Evolutionary conservation across 2,113 vertebrate genomes (phyloP), one percentile per base, ranked within the genome.

Genomic region (Chrysochloris asiatica): DNA sequence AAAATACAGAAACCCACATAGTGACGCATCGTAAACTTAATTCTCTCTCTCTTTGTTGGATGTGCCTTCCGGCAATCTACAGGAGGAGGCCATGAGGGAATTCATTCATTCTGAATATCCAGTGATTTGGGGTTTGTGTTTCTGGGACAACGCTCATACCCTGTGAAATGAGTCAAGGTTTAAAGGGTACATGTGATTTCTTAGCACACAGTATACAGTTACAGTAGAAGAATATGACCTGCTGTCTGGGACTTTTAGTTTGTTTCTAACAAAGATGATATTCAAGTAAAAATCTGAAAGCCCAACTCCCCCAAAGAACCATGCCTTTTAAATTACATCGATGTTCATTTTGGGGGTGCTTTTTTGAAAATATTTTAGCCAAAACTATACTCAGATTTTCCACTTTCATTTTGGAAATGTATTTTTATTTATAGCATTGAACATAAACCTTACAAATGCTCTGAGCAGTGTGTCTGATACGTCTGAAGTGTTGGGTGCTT

Each of bases 361-460:
- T 89, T 92, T 54, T 82, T 80, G 92, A 97, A 97, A 97, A 93
- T 45, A 96, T 95, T 91, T 71, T 59, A 86, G 95, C 92, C 95
- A 95, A 95, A 96, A 82, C 16, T 67, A 92, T 50, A 94, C 83
- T 71, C 94, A 91, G 90, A 94, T 84, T 75, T 95, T 93, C 94
- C 95, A 93, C 92, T 50, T 6, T 92, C 95, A 77, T 77, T 92
- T 95, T 88, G 67, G 81, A 97, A 93, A 77, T 96, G 78, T 95
- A 94, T 92, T 97, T 98, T 96, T 96, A 95, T 97, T 96, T 96
- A 95, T 91, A 97, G 83, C 83, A 93, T 92, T 96, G 95, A 95
- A 95, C 87, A 92, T 95, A 94, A 95, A 92, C 92, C 73, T 92
- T 96, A 93, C 90, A 97, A 96, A 95, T 95, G 59, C 76, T 91